Evolutionary conservation across 2,113 vertebrate genomes (phyloP).

Genomic region (Brachyhypopomus occidentalis): DNA sequence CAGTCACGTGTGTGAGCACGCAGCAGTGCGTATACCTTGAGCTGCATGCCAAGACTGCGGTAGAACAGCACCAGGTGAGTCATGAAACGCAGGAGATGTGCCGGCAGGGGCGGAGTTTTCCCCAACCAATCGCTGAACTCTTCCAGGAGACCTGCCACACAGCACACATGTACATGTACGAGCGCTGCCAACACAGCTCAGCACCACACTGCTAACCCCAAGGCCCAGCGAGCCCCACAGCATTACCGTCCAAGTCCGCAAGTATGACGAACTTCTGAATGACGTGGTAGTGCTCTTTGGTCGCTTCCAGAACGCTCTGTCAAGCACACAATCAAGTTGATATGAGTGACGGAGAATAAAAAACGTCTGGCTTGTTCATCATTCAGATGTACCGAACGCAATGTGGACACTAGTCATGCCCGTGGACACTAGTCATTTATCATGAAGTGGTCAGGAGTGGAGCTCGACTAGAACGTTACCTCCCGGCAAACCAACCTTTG

Average conservation of each 20-base stretch:
- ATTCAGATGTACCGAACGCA: no score
- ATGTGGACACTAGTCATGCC: no score
- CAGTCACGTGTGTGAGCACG: not conserved
- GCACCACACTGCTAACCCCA: not conserved
- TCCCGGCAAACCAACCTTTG: constrained; percentile 75
- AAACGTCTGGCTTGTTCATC: not conserved
- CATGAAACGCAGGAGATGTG: constrained; percentile 90
- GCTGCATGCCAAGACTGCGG: constrained; percentile 82
- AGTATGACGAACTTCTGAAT: constrained; percentile 96
- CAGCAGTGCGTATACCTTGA: constrained; percentile 78
- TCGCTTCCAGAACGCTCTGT: constrained; percentile 92
- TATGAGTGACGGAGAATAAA: not conserved
- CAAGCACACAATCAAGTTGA: constrained; percentile 43
- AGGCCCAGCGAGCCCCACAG: not conserved
- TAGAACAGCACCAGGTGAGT: constrained; percentile 92
- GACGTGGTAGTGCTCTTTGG: constrained; percentile 89
- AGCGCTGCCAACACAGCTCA: not conserved
- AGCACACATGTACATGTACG: constrained; percentile 16
- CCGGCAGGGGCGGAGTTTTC: constrained; percentile 80
- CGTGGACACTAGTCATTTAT: no score
- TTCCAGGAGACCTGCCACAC: constrained; percentile 83
- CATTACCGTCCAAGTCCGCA: constrained; percentile 89
- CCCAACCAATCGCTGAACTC: constrained; percentile 91
- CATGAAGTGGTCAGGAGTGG: no score
- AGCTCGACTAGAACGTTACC: not conserved